These are phyloP conservation scores for Coregonus sp. DNA, from an alignment of 2,797 vertebrate genomes.

Conservation along the genomic window DNA sequence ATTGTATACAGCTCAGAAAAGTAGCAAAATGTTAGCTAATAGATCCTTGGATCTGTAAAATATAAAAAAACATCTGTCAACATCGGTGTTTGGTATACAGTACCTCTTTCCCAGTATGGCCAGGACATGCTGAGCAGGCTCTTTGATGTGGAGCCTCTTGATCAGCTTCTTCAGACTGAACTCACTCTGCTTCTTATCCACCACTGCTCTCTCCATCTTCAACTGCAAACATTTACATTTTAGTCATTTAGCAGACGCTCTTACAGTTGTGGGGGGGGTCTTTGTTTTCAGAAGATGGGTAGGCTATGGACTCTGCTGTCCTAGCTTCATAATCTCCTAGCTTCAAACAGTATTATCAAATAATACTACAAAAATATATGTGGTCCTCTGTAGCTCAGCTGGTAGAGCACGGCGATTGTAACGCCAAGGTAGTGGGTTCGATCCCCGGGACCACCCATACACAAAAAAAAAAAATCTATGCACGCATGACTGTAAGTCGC, in stretches of 20 bases:
- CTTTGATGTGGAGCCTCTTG: slow-evolving; percentile 80
- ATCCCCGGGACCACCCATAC: too few species aligned
- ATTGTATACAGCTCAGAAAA: background rate
- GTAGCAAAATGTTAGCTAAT: background rate
- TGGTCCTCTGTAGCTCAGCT: too few species aligned
- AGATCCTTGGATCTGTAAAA: background rate
- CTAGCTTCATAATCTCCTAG: too few species aligned
- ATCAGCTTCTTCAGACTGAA: slow-evolving; percentile 89
- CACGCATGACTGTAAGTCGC: too few species aligned
- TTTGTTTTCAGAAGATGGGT: too few species aligned
- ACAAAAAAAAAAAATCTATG: too few species aligned
- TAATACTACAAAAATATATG: background rate
- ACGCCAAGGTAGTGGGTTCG: too few species aligned
- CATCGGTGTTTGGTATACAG: background rate
- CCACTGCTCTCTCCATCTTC: slow-evolving; percentile 8
- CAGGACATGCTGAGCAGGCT: slow-evolving; percentile 84
- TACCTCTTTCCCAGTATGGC: slow-evolving; percentile 85
- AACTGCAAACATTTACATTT: slow-evolving; percentile 43
- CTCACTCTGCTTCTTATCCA: slow-evolving; percentile 74
- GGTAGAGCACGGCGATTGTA: too few species aligned
- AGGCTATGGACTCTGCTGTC: too few species aligned
- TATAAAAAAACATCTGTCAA: background rate
- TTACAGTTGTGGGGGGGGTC: too few species aligned
- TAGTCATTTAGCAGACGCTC: background rate
- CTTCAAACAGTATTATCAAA: background rate